Evolutionary conservation across 2,888 invertebrate species (phyloP), one percentile per base, ranked within the genome.

Genomic region (Eilema depressum): DNA sequence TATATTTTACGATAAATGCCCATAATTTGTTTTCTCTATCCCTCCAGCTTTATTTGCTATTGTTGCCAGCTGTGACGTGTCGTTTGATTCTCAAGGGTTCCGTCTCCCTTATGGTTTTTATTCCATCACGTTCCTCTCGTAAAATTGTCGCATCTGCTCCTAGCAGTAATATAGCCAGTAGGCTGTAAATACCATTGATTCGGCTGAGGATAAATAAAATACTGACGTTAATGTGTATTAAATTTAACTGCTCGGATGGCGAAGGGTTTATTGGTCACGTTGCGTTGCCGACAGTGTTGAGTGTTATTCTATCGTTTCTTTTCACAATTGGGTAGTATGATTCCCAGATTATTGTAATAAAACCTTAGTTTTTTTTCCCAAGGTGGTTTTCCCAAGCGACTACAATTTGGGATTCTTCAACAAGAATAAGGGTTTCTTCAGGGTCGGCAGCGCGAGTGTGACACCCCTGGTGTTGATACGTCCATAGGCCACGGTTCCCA

Each of bases 141-240:
- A 79, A 81, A 74, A 72, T 66, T 71, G 63, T 59, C 66, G 57
- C 80, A 75, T 82, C 76, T 80, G 78, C 65, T 28, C n/a, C 47
- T 69, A 60, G 57, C 26, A 72, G 33, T 71, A 37, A 20, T 12
- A 23, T 30, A 61, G 37, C n/a, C 57, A 63, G 66, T 17, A 53
- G n/a, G 20, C n/a, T 26, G 26, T 33, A 41, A 20, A 60, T 20
- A 47, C 14, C 41, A 10, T 33, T 69, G 69, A 81, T 79, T 66
- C 53, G 63, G 63, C 75, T 69, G 72, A 28, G 10, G 69, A 30
- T 65, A 76, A 68, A 77, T 69, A 77, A 77, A 71, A 81, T 59
- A 47, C 62, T 41, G 59, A 68, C 62, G 23, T 79, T 74, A 80
- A 74, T 70, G 63, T 14, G 25, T 67, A 74, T 71, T 68, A 70